phyloP scores from a whole-genome alignment of 2,113 vertebrate genomes.

The Nymphicus hollandicus region DNA sequence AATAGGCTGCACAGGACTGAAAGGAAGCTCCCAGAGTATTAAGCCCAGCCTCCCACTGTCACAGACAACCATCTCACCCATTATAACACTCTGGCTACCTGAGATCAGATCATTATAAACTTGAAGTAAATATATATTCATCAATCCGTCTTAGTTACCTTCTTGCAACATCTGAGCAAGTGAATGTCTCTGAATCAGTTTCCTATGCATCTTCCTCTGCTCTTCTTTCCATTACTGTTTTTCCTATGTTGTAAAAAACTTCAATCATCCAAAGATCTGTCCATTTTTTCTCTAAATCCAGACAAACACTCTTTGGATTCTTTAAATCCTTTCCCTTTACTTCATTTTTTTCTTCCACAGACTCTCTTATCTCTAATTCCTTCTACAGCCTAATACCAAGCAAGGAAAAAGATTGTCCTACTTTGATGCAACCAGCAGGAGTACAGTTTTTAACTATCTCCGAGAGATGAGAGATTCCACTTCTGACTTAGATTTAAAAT shows the following conservation, averaged over 20 bases:
- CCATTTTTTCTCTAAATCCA: neutral
- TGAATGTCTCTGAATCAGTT: neutral
- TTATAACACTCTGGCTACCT: neutral
- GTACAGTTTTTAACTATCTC: neutral
- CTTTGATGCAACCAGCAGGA: neutral
- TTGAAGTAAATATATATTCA: neutral
- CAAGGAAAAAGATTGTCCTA: neutral
- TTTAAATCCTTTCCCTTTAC: neutral
- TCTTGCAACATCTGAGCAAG: neutral
- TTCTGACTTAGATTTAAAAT: neutral
- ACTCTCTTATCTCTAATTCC: neutral
- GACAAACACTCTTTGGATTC: neutral
- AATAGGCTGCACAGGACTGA: neutral
- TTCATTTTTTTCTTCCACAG: neutral
- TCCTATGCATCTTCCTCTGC: neutral
- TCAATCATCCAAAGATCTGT: neutral
- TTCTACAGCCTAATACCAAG: neutral
- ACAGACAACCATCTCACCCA: neutral
- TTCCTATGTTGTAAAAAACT: neutral
- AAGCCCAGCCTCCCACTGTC: neutral
- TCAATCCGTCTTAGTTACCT: neutral
- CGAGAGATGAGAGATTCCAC: neutral
- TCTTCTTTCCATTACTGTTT: neutral
- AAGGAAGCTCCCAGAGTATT: neutral
- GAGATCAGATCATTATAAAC: neutral